Evolutionary conservation across 2,888 invertebrate genomes (phyloP), one percentile per base, ranked within the genome.

Genomic region (Dorcus parallelipipedus): DNA sequence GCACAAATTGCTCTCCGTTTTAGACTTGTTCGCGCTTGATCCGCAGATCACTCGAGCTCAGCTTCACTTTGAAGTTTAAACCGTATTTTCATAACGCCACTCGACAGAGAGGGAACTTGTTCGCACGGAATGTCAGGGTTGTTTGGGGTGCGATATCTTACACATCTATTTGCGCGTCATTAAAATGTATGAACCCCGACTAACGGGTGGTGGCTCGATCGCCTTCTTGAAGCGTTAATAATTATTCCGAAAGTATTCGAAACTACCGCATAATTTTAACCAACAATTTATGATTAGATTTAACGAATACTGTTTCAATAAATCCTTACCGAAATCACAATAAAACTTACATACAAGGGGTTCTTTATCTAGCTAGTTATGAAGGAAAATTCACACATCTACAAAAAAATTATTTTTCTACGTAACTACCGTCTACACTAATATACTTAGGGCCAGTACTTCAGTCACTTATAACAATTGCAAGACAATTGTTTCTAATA

Each of bases 51-150:
- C 66, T 71, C 63, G 69, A 67, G 68, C 68, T 67, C 67, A 65
- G 67, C 68, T 69, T 69, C 70, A 66, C 73, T 74, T 75, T 76
- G 75, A 76, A 71, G 75, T 73, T 66, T 72, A 70, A 71, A 74
- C 70, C 73, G 72, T 72, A 73, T 76, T 76, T 75, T 74, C 74
- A 74, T 74, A 74, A 74, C 73, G 70, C 68, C 67, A 64, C 58
- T 45, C 60, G 56, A 58, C 56, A 26, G 50, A 53, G 57, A 50
- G 43, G 56, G 54, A 56, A 56, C 57, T 60, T 64, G 63, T 61
- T 65, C 63, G 61, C 62, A 58, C 59, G 64, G 53, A 63, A 64
- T 64, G 60, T 61, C 63, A 53, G 59, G 58, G 59, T 61, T 63
- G 63, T 64, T 64, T 62, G 58, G 62, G 62, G 62, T 57, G 64